Conservation (phyloP, 2,888 invertebrate species). For the Parochlus steinenii region DNA sequence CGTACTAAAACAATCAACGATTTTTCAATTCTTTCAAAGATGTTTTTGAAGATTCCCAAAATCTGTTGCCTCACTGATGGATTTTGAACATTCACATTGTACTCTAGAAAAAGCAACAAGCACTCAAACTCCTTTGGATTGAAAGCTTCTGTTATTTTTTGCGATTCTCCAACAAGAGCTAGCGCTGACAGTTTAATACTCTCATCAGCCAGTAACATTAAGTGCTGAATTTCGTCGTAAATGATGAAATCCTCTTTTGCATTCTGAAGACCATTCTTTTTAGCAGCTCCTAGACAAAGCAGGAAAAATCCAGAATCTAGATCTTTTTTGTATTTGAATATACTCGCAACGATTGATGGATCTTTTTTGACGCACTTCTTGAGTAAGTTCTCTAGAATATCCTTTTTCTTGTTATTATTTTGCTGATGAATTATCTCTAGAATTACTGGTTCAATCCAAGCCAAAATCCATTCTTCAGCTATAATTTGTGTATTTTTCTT, state of each 20-base stretch:
- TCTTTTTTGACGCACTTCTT: slow-evolving; percentile 24
- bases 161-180: slow-evolving; percentile 52
- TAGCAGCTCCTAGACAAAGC: slow-evolving; percentile 1
- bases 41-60: slow-evolving; percentile 51
- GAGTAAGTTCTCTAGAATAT: slow-evolving; percentile 21
- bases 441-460: slow-evolving; percentile 32
- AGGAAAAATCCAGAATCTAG: slow-evolving; percentile 17
- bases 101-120: slow-evolving; percentile 41
- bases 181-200: slow-evolving; percentile 53
- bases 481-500: too few relatives aligned
- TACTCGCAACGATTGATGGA: slow-evolving; percentile 18
- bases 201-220: slow-evolving; percentile 31
- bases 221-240: slow-evolving; percentile 34
- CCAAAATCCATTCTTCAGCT: slow-evolving; percentile 27
- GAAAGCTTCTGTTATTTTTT: slow-evolving; percentile 53
- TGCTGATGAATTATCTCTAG: slow-evolving; percentile 13
- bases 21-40: slow-evolving; percentile 34
- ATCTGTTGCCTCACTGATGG: slow-evolving; percentile 52
- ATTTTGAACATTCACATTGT: slow-evolving; percentile 51
- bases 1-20: slow-evolving; percentile 24
- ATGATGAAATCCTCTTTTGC: too few relatives aligned
- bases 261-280: not conserved
- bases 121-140: slow-evolving; percentile 42
- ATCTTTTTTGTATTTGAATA: slow-evolving; percentile 18
- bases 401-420: slow-evolving; percentile 16